Evolutionary conservation across 2,797 vertebrate genomes (phyloP), one percentile per base, ranked within the genome.

Genomic region (Heliangelus exortis): DNA sequence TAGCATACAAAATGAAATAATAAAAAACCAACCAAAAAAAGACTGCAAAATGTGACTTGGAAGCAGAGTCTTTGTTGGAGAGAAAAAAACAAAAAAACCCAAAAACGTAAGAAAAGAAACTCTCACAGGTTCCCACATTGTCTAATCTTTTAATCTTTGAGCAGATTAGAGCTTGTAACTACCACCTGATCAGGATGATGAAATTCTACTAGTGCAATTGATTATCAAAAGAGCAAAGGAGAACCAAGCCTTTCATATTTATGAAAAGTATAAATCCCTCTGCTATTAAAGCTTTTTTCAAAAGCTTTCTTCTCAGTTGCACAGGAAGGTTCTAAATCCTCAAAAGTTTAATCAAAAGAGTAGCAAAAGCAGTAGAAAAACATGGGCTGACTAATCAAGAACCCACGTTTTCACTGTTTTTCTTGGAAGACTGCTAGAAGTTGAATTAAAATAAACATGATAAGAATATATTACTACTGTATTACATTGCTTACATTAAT

Each of bases 81-180:
- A 57, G 68, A 89, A 22, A 62, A 55, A 85, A 25, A 61, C 29
- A 28, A 10, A 41, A 58, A 57, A 13, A 13, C 13, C 14, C 39
- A 39, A 41, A 41, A 41, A 41, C 39, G 41, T 41, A 41, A 29
- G 36, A 45, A 51, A 68, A 51, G 51, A 43, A 77, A 82, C 67
- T 67, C 78, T 77, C 34, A 50, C 41, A 72, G 66, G 34, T 82
- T 55, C 74, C 53, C 34, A 66, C 19, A 47, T 28, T 65, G 65
- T 50, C 87, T 95, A 96, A 96, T 94, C 91, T 90, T 91, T 94
- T 96, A 96, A 96, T 96, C 95, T 86, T 62, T 67, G 55, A 94
- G 87, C 43, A 94, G 91, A 95, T 95, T 94, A 96, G 81, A 50
- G 83, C 29, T 93, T 87, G 69, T 76, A 93, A 81, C 82, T 68